Evolutionary conservation across 2,797 vertebrate genomes (phyloP).

Genomic region (Brachyalestes nurse): DNA sequence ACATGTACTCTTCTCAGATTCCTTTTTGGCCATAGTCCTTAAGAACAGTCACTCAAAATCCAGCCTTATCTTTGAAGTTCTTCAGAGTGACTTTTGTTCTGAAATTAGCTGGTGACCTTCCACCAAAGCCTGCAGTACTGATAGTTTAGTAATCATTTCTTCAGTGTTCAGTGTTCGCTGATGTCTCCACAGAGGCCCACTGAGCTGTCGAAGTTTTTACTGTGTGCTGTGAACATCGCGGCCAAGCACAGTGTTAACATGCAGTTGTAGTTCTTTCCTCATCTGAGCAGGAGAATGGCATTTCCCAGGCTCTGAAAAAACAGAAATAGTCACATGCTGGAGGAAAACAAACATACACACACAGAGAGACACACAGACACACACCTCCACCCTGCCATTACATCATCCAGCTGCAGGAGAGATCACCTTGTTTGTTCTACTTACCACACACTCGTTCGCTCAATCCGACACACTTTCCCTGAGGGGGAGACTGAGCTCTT

Average conservation of each 20-base stretch:
- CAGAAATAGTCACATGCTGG: not conserved
- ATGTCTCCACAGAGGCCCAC: too few species aligned
- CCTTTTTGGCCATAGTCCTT: not conserved
- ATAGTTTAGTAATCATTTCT: too few species aligned
- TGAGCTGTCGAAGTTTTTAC: too few species aligned
- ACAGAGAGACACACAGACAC: slow-evolving; percentile 23
- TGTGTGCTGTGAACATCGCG: too few species aligned
- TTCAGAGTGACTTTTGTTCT: not conserved
- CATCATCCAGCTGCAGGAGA: slow-evolving; percentile 42
- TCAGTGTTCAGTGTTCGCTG: too few species aligned
- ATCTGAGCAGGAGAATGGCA: not conserved
- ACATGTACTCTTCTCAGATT: slow-evolving; percentile 15
- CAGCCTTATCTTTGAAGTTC: slow-evolving; percentile 7
- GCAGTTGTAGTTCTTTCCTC: too few species aligned
- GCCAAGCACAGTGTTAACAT: too few species aligned
- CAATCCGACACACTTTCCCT: not conserved
- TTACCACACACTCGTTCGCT: not conserved
- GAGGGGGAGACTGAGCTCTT: slow-evolving; percentile 20
- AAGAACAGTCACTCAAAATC: not conserved
- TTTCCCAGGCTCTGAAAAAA: not conserved
- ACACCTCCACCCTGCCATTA: slow-evolving; percentile 12
- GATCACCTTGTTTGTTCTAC: slow-evolving; percentile 28
- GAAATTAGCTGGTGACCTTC: too few species aligned
- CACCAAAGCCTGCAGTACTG: too few species aligned
- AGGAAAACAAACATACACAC: not conserved